phyloP scores from a whole-genome alignment of 1,140 invertebrate genomes.

The Epicauta chinensis region DNA sequence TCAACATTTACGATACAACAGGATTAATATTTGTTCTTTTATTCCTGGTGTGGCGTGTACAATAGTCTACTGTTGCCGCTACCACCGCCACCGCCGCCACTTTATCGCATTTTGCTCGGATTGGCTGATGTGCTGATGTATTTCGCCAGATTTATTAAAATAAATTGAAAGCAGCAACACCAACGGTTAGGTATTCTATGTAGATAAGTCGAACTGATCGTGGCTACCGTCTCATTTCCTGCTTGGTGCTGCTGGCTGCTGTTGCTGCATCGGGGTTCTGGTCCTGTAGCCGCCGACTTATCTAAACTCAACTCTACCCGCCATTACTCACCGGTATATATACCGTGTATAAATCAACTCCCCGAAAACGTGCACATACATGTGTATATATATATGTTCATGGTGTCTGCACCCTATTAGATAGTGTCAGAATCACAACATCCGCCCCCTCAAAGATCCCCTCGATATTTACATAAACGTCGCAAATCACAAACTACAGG shows the following conservation, averaged over 20 bases:
- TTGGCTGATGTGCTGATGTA: conserved; percentile 36
- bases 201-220: conserved; percentile 33
- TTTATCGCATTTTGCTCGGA: conserved; percentile 33
- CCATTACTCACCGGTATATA: conserved; percentile 21
- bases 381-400: not conserved
- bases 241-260: conserved; percentile 17
- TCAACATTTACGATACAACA: too few relatives aligned
- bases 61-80: too few relatives aligned
- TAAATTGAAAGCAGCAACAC: conserved; percentile 36
- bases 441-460: not conserved
- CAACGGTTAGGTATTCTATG: conserved; percentile 35
- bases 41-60: too few relatives aligned
- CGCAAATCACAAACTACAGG: too few relatives aligned
- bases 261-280: conserved; percentile 1
- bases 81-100: not conserved
- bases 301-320: conserved; percentile 19
- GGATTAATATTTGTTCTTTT: too few relatives aligned
- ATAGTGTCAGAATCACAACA: not conserved
- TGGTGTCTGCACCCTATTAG: conserved; percentile 1
- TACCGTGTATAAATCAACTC: conserved; percentile 15
- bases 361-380: not conserved
- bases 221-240: conserved; percentile 37
- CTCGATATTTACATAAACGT: not conserved
- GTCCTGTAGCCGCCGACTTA: conserved; percentile 8
- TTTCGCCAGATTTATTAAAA: conserved; percentile 37